These are phyloP conservation scores for Macropus fuliginosus DNA, from an alignment of 2,797 vertebrate species.

Conservation along the genomic window DNA sequence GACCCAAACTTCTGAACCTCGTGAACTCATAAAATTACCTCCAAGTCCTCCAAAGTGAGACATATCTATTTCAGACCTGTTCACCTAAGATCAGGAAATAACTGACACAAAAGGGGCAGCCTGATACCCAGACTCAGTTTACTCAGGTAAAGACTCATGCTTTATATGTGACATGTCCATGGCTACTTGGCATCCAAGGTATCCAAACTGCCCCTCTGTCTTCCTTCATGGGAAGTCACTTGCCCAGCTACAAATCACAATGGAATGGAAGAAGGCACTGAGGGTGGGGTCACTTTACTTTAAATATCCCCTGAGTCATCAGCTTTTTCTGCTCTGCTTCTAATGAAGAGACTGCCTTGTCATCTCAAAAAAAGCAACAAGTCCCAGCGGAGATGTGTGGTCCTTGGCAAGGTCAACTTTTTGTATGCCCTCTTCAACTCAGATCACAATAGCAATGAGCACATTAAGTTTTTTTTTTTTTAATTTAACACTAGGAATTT, in stretches of 20 bases:
- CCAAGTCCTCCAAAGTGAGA: not conserved
- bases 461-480: conserved; percentile 37
- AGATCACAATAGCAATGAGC: conserved; percentile 68
- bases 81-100: not conserved
- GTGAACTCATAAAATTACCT: not conserved
- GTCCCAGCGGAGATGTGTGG: not conserved
- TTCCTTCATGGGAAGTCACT: not conserved
- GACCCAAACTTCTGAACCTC: not conserved
- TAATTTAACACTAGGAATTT: conserved; percentile 70
- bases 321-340: not conserved
- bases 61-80: not conserved
- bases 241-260: not conserved
- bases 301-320: not conserved
- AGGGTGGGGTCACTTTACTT: not conserved
- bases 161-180: not conserved
- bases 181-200: not conserved
- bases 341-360: not conserved
- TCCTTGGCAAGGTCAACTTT: not conserved
- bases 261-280: not conserved
- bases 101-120: not conserved
- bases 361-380: not conserved
- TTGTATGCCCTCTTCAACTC: not conserved
- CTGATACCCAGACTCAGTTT: not conserved
- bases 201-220: not conserved
- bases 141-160: not conserved